Base-by-base conservation (phyloP, 1,140 invertebrate species). In the Coptotermes formosanus region DNA sequence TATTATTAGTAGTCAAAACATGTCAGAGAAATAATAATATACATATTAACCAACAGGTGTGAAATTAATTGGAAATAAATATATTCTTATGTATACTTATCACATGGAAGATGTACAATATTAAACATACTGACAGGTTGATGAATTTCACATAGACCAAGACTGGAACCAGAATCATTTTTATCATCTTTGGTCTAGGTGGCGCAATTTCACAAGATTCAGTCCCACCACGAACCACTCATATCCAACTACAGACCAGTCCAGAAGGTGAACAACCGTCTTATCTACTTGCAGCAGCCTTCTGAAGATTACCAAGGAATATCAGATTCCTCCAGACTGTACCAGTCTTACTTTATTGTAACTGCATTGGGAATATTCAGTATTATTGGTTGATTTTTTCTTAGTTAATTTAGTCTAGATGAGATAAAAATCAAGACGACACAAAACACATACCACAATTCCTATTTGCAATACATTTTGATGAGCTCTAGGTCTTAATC, bases 221-320 rank as follows among this genome's bases (percentile, higher is more conserved):
- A 84, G 52, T 45, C 83, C 16, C 44, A 84, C 44, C 23, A 84
- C 16, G 83, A 52, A n/a, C 83, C 83, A 48, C 44, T 84, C n/a
- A n/a, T n/a, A 30, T 43, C 52, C 59, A 75, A 85, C 55, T 64
- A 16, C 59, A 38, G 85, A n/a, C 85, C 85, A 75, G 6, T 84
- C 23, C 83, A 84, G 25, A 30, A 21, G n/a, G 14, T 84, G 38
- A 48, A 84, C 44, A 52, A 52, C 11, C 44, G 83, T 11, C 83
- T 19, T 11, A 48, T 84, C 52, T 52, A 84, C 44, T 48, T 48
- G n/a, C 83, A 84, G 25, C 59, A 64, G 8, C 59, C 59, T 25
- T 64, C 59, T 23, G 21, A 64, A 64, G 21, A 23, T 16, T 48
- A 48, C 16, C 48, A 48, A 48, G 48, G 16, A 48, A 48, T 48